Evolutionary conservation across 2,113 vertebrate genomes (phyloP).

Genomic region (Panthera leo): DNA sequence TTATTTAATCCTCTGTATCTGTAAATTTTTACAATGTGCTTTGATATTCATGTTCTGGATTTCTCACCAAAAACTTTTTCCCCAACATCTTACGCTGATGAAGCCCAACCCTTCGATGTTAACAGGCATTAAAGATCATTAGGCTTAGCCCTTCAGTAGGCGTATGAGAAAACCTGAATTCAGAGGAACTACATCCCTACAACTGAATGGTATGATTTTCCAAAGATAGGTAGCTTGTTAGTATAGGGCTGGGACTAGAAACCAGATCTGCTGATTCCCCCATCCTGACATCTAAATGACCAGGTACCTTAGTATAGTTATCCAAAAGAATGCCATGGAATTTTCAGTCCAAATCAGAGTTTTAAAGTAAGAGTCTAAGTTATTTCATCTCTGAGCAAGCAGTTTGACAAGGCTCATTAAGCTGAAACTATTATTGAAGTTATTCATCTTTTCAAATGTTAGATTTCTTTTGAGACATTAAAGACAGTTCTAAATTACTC

Average conservation of each 20-base stretch:
- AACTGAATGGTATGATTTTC: not conserved
- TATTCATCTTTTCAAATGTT: not conserved
- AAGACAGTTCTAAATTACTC: not conserved
- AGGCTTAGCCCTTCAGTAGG: not conserved
- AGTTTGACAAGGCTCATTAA: not conserved
- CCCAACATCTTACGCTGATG: not conserved
- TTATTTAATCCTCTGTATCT: not conserved
- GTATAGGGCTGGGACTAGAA: not conserved
- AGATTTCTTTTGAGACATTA: not conserved
- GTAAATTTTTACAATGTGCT: not conserved
- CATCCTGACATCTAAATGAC: not conserved
- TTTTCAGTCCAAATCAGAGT: not conserved
- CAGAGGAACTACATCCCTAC: not conserved
- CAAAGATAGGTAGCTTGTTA: not conserved
- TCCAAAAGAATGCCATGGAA: not conserved
- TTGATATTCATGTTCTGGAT: not conserved
- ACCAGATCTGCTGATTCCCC: not conserved
- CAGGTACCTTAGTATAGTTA: not conserved
- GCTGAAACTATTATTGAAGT: not conserved
- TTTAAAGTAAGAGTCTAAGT: not conserved
- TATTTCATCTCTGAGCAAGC: not conserved
- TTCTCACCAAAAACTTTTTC: not conserved
- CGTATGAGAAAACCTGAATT: not conserved
- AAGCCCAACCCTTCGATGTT: not conserved
- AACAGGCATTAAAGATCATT: not conserved